Evolutionary conservation across 2,888 invertebrate species (phyloP), one percentile per base, ranked within the genome.

Genomic region (Melieria omissa): DNA sequence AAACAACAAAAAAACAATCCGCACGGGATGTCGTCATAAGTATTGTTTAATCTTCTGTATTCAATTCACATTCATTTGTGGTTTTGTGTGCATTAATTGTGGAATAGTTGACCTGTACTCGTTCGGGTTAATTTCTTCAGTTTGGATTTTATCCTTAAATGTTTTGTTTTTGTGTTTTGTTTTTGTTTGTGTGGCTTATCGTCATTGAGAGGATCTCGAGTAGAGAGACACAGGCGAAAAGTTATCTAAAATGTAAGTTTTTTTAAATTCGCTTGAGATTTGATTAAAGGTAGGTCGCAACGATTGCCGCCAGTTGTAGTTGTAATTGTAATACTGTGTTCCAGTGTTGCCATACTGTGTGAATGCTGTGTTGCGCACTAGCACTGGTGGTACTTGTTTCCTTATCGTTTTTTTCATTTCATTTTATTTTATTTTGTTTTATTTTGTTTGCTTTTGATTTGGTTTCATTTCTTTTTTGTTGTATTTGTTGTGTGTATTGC

Each of bases 401-500:
- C 47, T 46, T 9, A 58, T 69, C 14, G 12, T 42, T 55, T 64
- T 67, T 47, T 42, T 66, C 70, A 65, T 14, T 69, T 65, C 71
- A 69, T 63, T 72, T 73, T 46, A 71, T 74, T 73, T 52, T 71
- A 65, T 60, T 68, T 69, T 49, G 16, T 60, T 71, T 66, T 29
- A 2, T 29, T 68, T 76, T 75, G 65, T 44, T 62, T 14, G n/a
- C 60, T 61, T 65, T 68, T 62, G 29, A 58, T 62, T 66, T 73
- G 72, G 72, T 55, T 61, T 75, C 57, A 70, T 65, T 72, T 76
- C 10, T 47, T 45, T 65, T 63, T 14, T 49, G 65, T n/a, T 70
- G 62, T 71, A 69, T 12, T 68, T 68, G 62, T 49, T 76, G 76
- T 76, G 65, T 67, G 75, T 58, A 71, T 78, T 78, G 75, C 61